Evolutionary conservation across 1,140 invertebrate species (phyloP), one percentile per base, ranked within the genome.

Genomic region (Zaprionus lachaisei): DNA sequence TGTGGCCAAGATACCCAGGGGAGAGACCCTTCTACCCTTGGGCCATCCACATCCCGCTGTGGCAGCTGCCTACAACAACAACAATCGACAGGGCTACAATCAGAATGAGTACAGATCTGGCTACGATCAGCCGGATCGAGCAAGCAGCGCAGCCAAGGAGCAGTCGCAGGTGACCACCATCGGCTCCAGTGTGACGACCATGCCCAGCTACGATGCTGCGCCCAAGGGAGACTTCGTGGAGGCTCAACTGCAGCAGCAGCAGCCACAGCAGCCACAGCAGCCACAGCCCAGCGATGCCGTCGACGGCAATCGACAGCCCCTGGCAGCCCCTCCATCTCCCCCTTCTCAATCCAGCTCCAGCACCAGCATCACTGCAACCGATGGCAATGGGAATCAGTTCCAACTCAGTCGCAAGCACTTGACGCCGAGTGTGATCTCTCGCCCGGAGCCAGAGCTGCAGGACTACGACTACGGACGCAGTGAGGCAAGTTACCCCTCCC

Each of bases 1-100:
- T 0, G 93, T 94, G 11, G 94, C 94, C 6, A 95, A 95, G 75
- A 92, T 93, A n/a, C 94, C 94, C 38, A 94, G 93, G 72, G 94
- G 94, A 2, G 92, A 92, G 65, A 92, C 92, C 0, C 65, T 92
- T 5, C 63, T 92, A 34, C 85, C 91, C 0, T 26, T 92, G 15
- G 92, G 92, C 4, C 91, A 91, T 78, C 91, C 91, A 0, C 89
- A 92, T 80, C 89, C 91, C 1, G 91, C 91, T 0, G 89, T 92
- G 17, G 91, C 91, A 2, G 54, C 77, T 15, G 89, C 91, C 47
- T 92, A 92, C 37, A 91, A 79, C 71, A 72, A 77, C 20, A 51
- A 22, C 74, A 87, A 5, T 61, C 80, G 41, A 2, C 79, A 79
- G 7, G 78, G 68, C 44, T 90, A 83, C 55, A 85, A 68, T 17